Base-by-base conservation (phyloP, 1,140 invertebrate genomes). In the Eulimnadia texana region DNA sequence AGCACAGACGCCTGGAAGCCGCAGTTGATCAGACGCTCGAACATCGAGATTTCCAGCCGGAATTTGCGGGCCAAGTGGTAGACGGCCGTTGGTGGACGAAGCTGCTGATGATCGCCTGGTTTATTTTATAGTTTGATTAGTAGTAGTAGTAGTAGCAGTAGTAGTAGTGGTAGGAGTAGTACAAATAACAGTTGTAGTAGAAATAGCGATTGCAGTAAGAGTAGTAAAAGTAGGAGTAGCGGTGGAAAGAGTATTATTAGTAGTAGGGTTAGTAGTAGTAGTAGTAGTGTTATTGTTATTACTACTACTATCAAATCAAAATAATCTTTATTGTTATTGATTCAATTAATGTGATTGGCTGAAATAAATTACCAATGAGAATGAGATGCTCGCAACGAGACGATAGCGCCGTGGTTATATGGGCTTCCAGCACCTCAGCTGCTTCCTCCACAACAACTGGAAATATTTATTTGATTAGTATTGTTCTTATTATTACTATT, bases 41-140 rank as follows among this genome's bases (percentile, higher is more conserved):
- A 87, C 27, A 89, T 71, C 1, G 85, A 88, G 33, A 86, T 76
- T 55, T 86, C 81, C 20, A 85, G 70, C 51, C 82, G 73, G 66
- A 76, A 81, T 54, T 80, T 66, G 62, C 71, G 77, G 24, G 79
- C 79, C 50, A 86, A 69, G 47, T 72, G 68, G 68, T 79, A 80
- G 55, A 78, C 77, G 9, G 82, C 77, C 2, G 80, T 79, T 20
- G 74, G 78, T 0, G 86, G 86, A 61, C 82, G 77, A 42, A 89
- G 69, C 69, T 89, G 86, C 66, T 84, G 77, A 72, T 88, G 85
- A 71, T 92, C 88, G 55, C 85, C 85, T 80, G 63, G 10, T 55
- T 2, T 42, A n/a, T n/a, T n/a, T n/a, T n/a, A n/a, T n/a, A n/a
- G n/a, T n/a, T n/a, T n/a, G n/a, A n/a, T n/a, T n/a, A n/a, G n/a